These are phyloP conservation scores for Nemapogon koenigi DNA, from an alignment of 2,888 invertebrate genomes.

Conservation along the genomic window DNA sequence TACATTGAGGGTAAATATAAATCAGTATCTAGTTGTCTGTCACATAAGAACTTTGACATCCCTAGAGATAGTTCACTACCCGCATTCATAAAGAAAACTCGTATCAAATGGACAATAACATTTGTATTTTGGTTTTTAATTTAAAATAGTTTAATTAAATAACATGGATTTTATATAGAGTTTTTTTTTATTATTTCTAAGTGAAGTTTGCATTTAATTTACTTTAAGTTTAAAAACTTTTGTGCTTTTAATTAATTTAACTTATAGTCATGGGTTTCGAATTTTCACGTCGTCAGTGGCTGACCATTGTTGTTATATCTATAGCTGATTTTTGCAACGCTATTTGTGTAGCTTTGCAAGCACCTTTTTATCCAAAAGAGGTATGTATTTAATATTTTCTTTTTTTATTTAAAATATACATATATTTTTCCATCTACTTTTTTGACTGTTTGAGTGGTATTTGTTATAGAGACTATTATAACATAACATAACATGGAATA, in stretches of 20 bases:
- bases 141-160: slow-evolving; percentile 3
- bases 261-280: slow-evolving; percentile 65
- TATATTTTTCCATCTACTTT: background rate
- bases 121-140: slow-evolving; percentile 1
- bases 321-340: slow-evolving; percentile 86
- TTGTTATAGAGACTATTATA: background rate
- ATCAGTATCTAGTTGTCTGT: too few species aligned
- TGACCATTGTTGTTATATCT: slow-evolving; percentile 78
- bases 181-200: slow-evolving; percentile 11
- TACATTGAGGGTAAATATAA: too few species aligned
- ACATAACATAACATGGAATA: background rate
- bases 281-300: slow-evolving; percentile 78
- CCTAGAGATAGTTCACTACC: background rate
- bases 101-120: background rate
- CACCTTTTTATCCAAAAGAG: slow-evolving; percentile 86
- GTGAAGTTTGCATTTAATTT: background rate
- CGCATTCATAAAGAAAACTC: background rate
- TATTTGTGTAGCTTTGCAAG: slow-evolving; percentile 83
- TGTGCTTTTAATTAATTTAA: too few species aligned
- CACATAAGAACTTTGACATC: slow-evolving; percentile 6
- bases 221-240: slow-evolving; percentile 13
- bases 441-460: background rate
- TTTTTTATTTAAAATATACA: background rate
- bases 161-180: slow-evolving; percentile 9
- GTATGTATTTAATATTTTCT: slow-evolving; percentile 49